Evolutionary conservation across 2,888 invertebrate genomes (phyloP), one percentile per base, ranked within the genome.

Genomic region (Arctia plantaginis): DNA sequence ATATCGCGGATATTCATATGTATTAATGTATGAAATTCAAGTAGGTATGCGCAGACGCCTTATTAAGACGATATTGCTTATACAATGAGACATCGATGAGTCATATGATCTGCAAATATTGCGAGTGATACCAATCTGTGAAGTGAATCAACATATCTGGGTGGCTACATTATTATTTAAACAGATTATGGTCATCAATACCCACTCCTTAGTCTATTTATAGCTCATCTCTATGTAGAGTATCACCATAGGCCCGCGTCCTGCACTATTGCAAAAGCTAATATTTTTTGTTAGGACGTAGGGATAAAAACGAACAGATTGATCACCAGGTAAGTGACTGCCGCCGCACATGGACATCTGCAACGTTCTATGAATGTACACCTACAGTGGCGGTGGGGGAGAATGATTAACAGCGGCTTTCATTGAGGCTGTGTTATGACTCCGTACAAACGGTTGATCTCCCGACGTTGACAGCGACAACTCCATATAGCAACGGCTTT

Each of bases 91-190:
- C 82, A 74, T 64, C 73, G 77, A 77, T 89, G 89, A 86, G 77
- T 86, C 88, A 88, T 77, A 73, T 85, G 82, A 79, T 84, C 84
- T 85, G 85, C 80, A 87, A 89, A 88, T 86, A 86, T 83, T 84
- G 78, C 79, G 79, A 78, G 79, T 79, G 73, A 76, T 79, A 82
- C 66, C 74, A 80, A 78, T 81, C 77, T 82, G 74, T 33, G 73
- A 71, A 76, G 59, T 75, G 71, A 79, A 83, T 80, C 75, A 79
- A 72, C 30, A 35, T 67, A 72, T n/a, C 66, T 55, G 30, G 30
- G 18, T 62, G 47, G n/a, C 44, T 67, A 44, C 20, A 30, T 35
- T 55, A n/a, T 69, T 69, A 69, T 55, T 55, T 51, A 30, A 62
- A 62, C 62, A 62, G 62, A 62, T 62, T 30, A 62, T 66, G 59